A percentile compares a stretch with the other conserved stretches of the same genome.
Conservation (phyloP, 2,888 invertebrate species). For the Ecliptopera silaceata region DNA sequence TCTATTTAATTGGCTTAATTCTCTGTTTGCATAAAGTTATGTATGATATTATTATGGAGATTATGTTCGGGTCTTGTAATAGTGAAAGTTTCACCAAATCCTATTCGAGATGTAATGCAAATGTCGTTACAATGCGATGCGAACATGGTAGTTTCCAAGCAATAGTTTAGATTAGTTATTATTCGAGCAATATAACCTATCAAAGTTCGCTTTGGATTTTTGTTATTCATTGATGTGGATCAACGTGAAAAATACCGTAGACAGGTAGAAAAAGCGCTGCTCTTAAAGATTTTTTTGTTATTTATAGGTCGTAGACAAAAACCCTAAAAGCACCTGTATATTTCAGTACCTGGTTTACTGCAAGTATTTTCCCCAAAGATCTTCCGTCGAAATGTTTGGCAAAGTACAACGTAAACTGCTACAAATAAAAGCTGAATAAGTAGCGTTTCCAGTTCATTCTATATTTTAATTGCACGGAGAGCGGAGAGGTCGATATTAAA, state of each 20-base stretch:
- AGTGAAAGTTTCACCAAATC: constrained; percentile 15
- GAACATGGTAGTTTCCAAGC: not conserved
- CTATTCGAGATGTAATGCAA: constrained; percentile 14
- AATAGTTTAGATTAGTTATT: not conserved
- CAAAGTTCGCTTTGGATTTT: too few species aligned
- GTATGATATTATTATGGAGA: constrained; percentile 21
- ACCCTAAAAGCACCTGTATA: too few species aligned
- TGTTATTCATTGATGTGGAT: not conserved
- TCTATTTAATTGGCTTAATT: constrained; percentile 8
- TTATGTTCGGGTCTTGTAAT: constrained; percentile 12
- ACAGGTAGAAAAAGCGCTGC: too few species aligned
- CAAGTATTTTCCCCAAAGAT: too few species aligned
- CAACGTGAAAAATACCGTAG: too few species aligned
- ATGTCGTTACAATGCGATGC: too few species aligned
- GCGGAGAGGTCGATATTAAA: not conserved
- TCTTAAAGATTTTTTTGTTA: too few species aligned
- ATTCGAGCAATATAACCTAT: not conserved
- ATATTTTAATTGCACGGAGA: not conserved
- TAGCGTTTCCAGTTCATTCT: not conserved
- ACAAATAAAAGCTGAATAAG: not conserved
- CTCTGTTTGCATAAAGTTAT: constrained; percentile 16
- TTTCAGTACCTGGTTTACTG: too few species aligned
- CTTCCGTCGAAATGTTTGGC: too few species aligned
- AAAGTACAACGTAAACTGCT: too few species aligned
- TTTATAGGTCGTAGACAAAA: too few species aligned